Evolutionary conservation across 2,797 vertebrate species (phyloP), one percentile per base, ranked within the genome.

Genomic region (Rachycentron canadum): DNA sequence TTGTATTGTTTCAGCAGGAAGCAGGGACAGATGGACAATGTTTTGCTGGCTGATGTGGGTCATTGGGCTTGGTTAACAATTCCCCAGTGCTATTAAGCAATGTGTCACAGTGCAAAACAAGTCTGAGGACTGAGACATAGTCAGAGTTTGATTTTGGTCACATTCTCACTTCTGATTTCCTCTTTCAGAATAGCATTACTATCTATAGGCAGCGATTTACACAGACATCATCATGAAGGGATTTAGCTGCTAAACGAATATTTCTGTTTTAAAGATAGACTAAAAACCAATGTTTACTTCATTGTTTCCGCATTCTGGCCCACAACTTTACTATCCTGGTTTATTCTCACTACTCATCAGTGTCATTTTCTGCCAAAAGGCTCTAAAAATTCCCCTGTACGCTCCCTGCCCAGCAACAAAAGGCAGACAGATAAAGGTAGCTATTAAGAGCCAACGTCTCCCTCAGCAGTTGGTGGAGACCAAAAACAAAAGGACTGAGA

Each of bases 21-120:
- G 53, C 61, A 1, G 63, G 63, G 83, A 73, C 91, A 90, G 88
- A 89, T 87, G 86, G 86, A 76, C 78, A 79, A 13, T 73, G 76
- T 83, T 90, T 78, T 55, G 59, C 67, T 2, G 56, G 73, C 25
- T 87, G 79, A 90, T 89, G 58, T 83, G 86, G 88, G 84, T 91
- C 79, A 81, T 17, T 45, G 64, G 30, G 72, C 64, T 64, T 69
- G 72, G 78, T 88, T 79, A 89, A 88, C 77, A 76, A 70, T 86
- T 86, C 69, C 85, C 69, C 66, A 81, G 17, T 7, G 50, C 73
- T 76, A 79, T 88, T 74, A 79, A 36, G 80, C 68, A 86, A 79
- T 79, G 64, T 67, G 80, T 73, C 77, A 69, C 21, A 43, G 62
- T 53, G 38, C 69, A 69, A 79, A 79, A 77, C 65, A 70, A 58